Evolutionary conservation across 2,888 invertebrate genomes (phyloP), one percentile per base, ranked within the genome.

Genomic region (Orthosia cruda): DNA sequence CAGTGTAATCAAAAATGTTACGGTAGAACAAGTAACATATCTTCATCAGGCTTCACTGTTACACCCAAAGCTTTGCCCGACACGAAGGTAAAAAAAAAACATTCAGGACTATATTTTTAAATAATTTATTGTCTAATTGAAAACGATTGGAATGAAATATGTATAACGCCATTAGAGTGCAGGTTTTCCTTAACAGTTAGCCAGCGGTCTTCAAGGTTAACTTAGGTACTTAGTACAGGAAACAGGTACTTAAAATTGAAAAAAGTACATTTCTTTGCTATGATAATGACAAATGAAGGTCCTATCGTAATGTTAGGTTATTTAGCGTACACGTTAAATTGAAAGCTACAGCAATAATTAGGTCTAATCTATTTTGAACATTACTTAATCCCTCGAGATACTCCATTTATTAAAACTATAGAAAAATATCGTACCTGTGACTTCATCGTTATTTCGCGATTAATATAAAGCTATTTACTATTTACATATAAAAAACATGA

Each of bases 91-190:
- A 55, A 55, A 67, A n/a, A 23, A 49, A 67, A 67, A 47, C 55
- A 67, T 23, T 7, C 11, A 49, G 20, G 32, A 68, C 47, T 26
- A 18, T 49, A 47, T 32, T 57, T 11, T 67, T 57, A 18, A 67
- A 71, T 55, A 67, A 57, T 71, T 71, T 71, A 71, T 68, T 71
- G 71, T 68, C 47, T 68, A 68, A 57, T 18, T 49, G 32, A 71
- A 32, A 67, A 32, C 20, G 54, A 57, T 57, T 57, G 67, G 18
- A 67, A 67, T 32, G 20, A 32, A 57, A 57, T 32, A 49, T 49
- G 7, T 15, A 15, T 23, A 15, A 32, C 26, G 67, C 20, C 20
- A 20, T 47, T 47, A 67, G 16, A 16, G 15, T 18, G 20, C 15
- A 57, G 55, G 18, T 57, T 54, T 49, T 67, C 49, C 47, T 45